phyloP scores from a whole-genome alignment of 2,888 invertebrate species.

The Apomyelois bistriatella region DNA sequence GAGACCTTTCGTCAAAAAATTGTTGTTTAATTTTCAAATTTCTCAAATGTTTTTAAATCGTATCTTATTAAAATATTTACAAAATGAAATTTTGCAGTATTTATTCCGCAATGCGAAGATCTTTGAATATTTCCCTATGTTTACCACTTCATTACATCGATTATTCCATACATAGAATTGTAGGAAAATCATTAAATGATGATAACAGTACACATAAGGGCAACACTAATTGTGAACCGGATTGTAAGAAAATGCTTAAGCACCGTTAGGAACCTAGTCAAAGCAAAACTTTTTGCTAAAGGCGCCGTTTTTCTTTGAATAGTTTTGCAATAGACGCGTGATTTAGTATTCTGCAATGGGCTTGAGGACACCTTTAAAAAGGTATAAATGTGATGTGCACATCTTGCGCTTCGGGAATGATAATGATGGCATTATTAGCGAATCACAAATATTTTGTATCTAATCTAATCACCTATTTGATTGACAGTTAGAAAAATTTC shows the following conservation, averaged over 20 bases:
- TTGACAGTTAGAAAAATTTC: too few relatives aligned
- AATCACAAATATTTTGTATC: too few relatives aligned
- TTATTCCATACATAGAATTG: not conserved
- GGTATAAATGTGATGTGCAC: not conserved
- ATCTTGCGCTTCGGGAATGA: not conserved
- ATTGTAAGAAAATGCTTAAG: not conserved
- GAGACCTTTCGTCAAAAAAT: too few relatives aligned
- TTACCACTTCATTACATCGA: not conserved
- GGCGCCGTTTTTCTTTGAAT: slow-evolving; percentile 4
- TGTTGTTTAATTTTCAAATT: too few relatives aligned
- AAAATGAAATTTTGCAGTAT: too few relatives aligned
- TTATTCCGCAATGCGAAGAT: too few relatives aligned
- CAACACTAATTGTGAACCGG: not conserved
- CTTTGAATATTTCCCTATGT: not conserved
- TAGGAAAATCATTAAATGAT: not conserved
- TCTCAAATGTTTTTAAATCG: too few relatives aligned
- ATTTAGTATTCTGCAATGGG: slow-evolving; percentile 5
- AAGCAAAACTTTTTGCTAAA: not conserved
- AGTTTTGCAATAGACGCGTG: slow-evolving; percentile 1
- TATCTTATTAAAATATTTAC: too few relatives aligned
- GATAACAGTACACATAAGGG: slow-evolving; percentile 4
- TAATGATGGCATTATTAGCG: not conserved
- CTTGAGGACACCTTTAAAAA: slow-evolving; percentile 1
- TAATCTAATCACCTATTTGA: too few relatives aligned
- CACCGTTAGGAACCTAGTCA: not conserved